phyloP scores from a whole-genome alignment of 2,797 vertebrate genomes.

The Vireo griseus region DNA sequence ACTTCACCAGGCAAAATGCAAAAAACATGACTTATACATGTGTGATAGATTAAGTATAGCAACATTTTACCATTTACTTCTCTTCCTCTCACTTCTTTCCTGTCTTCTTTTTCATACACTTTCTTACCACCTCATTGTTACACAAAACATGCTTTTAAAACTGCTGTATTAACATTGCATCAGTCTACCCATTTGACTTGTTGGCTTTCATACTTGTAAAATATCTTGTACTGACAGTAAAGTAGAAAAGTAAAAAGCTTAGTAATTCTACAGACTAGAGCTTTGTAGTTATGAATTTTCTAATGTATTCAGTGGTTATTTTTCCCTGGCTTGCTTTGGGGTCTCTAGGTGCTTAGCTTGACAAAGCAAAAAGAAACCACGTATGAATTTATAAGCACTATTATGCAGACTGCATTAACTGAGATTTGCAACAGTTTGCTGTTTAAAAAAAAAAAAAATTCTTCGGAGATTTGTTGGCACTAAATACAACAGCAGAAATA shows the following conservation, averaged over 20 bases:
- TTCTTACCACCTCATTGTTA: not conserved
- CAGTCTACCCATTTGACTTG: not conserved
- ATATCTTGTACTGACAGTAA: not conserved
- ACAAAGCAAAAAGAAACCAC: not conserved
- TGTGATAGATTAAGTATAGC: not conserved
- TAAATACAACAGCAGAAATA: constrained; percentile 28
- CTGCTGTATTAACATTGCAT: not conserved
- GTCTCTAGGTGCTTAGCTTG: not conserved
- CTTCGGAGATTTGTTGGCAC: constrained; percentile 12
- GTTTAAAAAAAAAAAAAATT: not conserved
- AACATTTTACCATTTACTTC: not conserved
- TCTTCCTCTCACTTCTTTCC: not conserved
- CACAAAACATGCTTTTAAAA: not conserved
- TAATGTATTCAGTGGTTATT: not conserved
- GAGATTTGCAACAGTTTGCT: constrained; percentile 11
- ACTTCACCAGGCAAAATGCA: not conserved
- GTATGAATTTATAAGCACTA: not conserved
- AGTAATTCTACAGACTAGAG: not conserved
- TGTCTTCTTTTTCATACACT: not conserved
- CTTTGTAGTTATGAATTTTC: not conserved
- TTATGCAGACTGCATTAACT: not conserved
- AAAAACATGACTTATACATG: not conserved
- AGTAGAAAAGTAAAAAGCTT: constrained; percentile 1
- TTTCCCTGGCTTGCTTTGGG: not conserved
- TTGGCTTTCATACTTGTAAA: not conserved